Evolutionary conservation across 2,888 invertebrate genomes (phyloP).

Genomic region (Penaeus monodon): DNA sequence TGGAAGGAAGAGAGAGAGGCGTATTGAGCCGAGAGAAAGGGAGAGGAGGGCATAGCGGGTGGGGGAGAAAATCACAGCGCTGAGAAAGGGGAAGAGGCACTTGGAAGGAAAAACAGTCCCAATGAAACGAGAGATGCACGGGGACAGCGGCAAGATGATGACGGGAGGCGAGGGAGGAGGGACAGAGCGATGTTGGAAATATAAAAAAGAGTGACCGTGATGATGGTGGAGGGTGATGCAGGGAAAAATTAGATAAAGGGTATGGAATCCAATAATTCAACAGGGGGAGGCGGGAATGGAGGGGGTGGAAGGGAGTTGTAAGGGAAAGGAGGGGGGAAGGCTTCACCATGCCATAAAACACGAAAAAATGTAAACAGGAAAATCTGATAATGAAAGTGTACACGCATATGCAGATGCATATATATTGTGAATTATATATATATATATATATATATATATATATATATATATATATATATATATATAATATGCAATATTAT

Average conservation of each 20-base stretch:
- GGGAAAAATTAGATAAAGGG: conserved; percentile 2
- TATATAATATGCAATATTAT: too few species aligned
- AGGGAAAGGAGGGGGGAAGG: background rate
- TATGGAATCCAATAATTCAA: background rate
- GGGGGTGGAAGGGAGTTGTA: background rate
- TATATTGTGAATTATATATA: too few species aligned
- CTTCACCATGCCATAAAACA: too few species aligned
- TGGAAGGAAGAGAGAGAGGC: background rate
- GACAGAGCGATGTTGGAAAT: background rate
- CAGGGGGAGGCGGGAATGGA: background rate
- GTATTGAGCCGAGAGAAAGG: conserved; percentile 18
- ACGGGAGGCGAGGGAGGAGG: background rate
- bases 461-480: too few species aligned
- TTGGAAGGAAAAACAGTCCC: background rate
- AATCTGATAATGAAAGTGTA: too few species aligned
- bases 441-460: too few species aligned
- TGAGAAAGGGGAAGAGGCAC: background rate
- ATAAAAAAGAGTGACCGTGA: background rate
- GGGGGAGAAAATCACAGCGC: conserved; percentile 3
- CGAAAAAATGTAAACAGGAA: too few species aligned
- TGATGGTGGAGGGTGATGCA: background rate
- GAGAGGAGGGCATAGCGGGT: conserved; percentile 16
- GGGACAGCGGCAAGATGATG: background rate
- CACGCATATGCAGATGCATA: too few species aligned
- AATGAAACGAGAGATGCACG: background rate